Evolutionary conservation across 2,888 invertebrate genomes (phyloP), one percentile per base, ranked within the genome.

Genomic region (Drosophila nigricruria): DNA sequence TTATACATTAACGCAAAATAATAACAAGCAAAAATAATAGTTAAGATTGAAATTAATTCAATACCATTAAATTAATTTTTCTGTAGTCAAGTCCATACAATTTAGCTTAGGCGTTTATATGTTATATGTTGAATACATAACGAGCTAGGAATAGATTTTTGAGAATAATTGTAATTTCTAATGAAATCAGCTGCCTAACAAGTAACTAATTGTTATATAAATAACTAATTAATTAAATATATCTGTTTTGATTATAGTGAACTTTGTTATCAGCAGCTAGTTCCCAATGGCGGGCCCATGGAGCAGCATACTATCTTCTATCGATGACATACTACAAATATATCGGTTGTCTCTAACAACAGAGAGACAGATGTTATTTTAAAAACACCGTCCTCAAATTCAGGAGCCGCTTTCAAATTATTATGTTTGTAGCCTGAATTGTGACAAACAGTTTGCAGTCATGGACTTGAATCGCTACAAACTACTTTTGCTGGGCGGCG

Each of bases 401-500:
- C 20, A 18, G 18, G 8, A 54, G 5, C 6, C 12, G 3, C n/a
- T 12, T 10, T 32, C 25, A 50, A 56, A 74, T 20, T 72, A 77
- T 64, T 58, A 79, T 79, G 79, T 40, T 62, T 43, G 16, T 43
- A 25, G 73, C 34, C 50, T 68, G 14, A 64, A 16, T 64, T 45
- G 5, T 32, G 10, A 20, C 40, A n/a, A 20, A 42, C 2, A 12
- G n/a, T 34, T 10, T 5, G 8, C 23, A 49, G 43, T 16, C 9
- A 84, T 85, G 84, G 77, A 88, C 64, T 32, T 32, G 5, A 84
- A 70, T 36, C 82, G 58, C 42, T 79, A 58, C 34, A 75, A 86
- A 59, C 68, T 92, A 34, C 74, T 92, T 12, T 27, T 89, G 4
- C 63, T 95, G 69, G 96, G 96, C 69, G 95, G 95, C 60, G 92